phyloP scores from a whole-genome alignment of 2,113 vertebrate species.

The Tragulus kanchil region DNA sequence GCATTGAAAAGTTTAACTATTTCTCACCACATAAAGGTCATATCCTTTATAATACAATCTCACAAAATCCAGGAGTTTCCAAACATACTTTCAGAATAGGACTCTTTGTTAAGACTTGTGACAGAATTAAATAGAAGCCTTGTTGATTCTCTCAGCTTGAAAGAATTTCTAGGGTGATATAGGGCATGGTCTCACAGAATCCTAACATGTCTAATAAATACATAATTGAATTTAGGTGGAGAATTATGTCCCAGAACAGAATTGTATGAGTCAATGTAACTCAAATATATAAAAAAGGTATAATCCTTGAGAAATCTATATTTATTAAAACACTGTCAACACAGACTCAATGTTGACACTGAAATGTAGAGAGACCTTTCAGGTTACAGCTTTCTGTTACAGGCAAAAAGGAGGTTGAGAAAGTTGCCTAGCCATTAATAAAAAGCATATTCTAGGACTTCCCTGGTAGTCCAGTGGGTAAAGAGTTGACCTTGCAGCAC shows the following conservation, averaged over 20 bases:
- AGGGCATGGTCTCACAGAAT: not conserved
- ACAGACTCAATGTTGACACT: not conserved
- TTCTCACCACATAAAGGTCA: not conserved
- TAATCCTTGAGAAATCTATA: not conserved
- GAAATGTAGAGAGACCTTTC: not conserved
- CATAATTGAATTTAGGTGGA: not conserved
- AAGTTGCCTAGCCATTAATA: not conserved
- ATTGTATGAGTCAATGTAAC: not conserved
- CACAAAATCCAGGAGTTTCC: not conserved
- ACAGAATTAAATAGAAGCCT: not conserved
- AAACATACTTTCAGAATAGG: not conserved
- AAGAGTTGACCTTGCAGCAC: no score
- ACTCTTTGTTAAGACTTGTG: not conserved
- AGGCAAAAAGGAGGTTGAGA: not conserved
- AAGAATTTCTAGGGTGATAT: not conserved
- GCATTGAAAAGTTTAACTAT: not conserved
- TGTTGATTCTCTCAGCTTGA: not conserved
- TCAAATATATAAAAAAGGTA: not conserved
- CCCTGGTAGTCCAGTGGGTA: no score
- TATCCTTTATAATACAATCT: not conserved
- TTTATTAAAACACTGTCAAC: not conserved
- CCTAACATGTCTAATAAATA: not conserved
- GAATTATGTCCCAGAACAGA: not conserved
- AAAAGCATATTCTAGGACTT: not conserved
- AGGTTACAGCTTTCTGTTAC: not conserved